Conservation (phyloP, 2,888 invertebrate species). For the Miltochrista miniata region DNA sequence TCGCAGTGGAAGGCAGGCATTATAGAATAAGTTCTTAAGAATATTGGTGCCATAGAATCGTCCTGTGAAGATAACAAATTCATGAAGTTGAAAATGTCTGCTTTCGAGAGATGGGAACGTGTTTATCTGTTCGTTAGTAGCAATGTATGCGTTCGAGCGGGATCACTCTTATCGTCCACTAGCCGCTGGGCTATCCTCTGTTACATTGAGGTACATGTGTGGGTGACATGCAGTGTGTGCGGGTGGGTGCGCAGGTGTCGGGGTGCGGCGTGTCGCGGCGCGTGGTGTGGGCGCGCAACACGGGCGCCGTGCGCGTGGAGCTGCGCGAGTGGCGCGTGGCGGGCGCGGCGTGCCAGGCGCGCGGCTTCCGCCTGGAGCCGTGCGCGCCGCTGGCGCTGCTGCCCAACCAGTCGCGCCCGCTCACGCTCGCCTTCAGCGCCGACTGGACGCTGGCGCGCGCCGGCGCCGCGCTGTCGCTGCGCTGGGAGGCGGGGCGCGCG, state of each 20-base stretch:
- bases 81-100: too few relatives aligned
- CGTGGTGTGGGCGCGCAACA: constrained; percentile 85
- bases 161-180: too few relatives aligned
- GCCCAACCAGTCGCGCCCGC: constrained; percentile 62
- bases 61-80: too few relatives aligned
- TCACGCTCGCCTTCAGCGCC: constrained; percentile 55
- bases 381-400: constrained; percentile 60
- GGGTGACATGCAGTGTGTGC: constrained; percentile 80
- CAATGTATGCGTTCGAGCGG: too few relatives aligned
- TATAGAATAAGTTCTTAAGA: too few relatives aligned
- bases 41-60: too few relatives aligned
- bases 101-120: too few relatives aligned
- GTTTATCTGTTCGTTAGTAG: too few relatives aligned
- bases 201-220: too few relatives aligned
- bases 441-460: constrained; percentile 64
- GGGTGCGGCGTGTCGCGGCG: constrained; percentile 83
- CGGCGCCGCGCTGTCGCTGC: constrained; percentile 39
- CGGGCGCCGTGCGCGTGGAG: constrained; percentile 94
- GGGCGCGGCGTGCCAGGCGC: constrained; percentile 58
- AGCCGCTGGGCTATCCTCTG: too few relatives aligned
- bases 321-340: constrained; percentile 77
- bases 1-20: too few relatives aligned
- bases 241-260: constrained; percentile 82
- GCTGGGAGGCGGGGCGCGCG: constrained; percentile 41
- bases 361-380: constrained; percentile 64